Percentiles rank a stretch among this genome's conserved stretches.
Evolutionary conservation across 2,113 vertebrate species (phyloP).

Genomic region (Etheostoma spectabile): DNA sequence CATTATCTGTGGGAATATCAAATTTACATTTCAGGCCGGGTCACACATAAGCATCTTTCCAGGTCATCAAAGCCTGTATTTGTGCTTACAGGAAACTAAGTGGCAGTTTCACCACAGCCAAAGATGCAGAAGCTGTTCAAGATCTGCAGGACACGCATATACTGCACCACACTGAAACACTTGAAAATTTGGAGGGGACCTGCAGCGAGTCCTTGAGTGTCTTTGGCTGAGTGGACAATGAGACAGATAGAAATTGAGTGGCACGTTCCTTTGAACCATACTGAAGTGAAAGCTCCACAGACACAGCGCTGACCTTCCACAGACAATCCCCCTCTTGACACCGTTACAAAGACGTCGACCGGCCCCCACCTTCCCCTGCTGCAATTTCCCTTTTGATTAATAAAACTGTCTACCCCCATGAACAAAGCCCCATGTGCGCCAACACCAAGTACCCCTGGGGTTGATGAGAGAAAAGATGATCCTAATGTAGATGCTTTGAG

Average conservation of each 20-base stretch:
- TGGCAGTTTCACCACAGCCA: not conserved
- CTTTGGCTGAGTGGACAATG: slow-evolving; percentile 71
- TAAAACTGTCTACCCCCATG: slow-evolving; percentile 67
- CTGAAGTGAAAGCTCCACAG: slow-evolving; percentile 70
- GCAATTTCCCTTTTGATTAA: slow-evolving; percentile 80
- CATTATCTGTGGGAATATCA: not conserved
- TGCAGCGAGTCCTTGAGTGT: slow-evolving; percentile 43
- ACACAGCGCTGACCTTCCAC: slow-evolving; percentile 70
- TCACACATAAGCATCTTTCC: not conserved
- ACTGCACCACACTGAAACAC: slow-evolving; percentile 29
- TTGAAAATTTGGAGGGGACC: slow-evolving; percentile 28
- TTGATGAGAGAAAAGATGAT: slow-evolving; percentile 76
- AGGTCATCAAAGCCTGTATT: not conserved
- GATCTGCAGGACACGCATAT: slow-evolving; percentile 28
- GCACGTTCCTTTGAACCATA: slow-evolving; percentile 70
- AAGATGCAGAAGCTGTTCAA: not conserved
- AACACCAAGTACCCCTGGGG: slow-evolving; percentile 70
- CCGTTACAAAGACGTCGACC: slow-evolving; percentile 75
- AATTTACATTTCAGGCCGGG: not conserved
- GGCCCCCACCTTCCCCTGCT: slow-evolving; percentile 64
- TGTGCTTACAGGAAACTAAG: not conserved
- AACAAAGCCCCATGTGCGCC: slow-evolving; percentile 70
- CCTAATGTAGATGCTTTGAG: slow-evolving; percentile 75
- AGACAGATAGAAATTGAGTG: slow-evolving; percentile 75
- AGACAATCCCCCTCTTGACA: slow-evolving; percentile 79